phyloP scores from a whole-genome alignment of 2,797 vertebrate genomes.

The Phoebastria nigripes region DNA sequence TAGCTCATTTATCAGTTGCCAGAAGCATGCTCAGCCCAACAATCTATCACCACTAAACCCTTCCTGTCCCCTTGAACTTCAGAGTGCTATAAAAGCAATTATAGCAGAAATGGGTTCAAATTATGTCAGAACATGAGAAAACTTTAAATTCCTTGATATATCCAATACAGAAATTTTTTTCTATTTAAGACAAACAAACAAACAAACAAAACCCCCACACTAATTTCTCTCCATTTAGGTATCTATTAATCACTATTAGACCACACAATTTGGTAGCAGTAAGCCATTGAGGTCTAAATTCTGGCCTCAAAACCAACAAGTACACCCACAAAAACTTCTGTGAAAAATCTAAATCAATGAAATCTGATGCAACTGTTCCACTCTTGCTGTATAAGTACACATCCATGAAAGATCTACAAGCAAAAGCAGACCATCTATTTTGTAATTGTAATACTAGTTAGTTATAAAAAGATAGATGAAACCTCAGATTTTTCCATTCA shows the following conservation, averaged over 20 bases:
- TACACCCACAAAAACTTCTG: background rate
- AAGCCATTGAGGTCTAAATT: background rate
- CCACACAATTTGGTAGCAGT: background rate
- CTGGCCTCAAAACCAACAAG: background rate
- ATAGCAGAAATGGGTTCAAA: background rate
- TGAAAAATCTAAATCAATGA: background rate
- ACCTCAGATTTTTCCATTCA: background rate
- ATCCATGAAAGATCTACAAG: background rate
- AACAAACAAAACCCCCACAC: rapidly evolving
- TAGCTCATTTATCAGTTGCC: background rate
- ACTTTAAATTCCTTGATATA: background rate
- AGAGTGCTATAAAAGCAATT: background rate
- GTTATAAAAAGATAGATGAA: background rate
- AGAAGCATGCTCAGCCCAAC: background rate
- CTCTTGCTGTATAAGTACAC: background rate
- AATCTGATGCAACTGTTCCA: background rate
- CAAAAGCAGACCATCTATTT: background rate
- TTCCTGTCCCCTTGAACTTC: background rate
- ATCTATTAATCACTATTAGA: background rate
- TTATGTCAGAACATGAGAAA: background rate
- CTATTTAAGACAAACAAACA: background rate
- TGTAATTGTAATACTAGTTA: background rate
- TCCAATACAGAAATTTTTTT: background rate
- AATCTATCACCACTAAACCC: background rate
- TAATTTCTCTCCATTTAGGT: background rate